Evolutionary conservation across 2,888 invertebrate genomes (phyloP).

Genomic region (Portevinia maculata): DNA sequence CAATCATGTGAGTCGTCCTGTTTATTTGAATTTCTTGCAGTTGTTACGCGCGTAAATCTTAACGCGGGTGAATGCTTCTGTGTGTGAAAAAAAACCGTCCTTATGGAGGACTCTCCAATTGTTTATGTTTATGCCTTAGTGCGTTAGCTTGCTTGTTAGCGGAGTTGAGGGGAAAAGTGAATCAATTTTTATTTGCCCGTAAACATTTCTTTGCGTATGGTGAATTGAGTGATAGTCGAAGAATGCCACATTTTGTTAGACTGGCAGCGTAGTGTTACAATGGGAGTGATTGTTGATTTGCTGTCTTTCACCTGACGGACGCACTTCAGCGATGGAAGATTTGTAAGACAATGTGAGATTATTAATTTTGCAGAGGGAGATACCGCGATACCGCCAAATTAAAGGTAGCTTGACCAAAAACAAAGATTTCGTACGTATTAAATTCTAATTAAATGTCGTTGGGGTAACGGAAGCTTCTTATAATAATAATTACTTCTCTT

Average conservation of each 20-base stretch:
- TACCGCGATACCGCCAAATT: too few species aligned
- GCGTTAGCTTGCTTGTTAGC: conserved; percentile 35
- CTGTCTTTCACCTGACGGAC: too few species aligned
- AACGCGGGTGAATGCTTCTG: conserved; percentile 28
- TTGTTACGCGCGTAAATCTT: conserved; percentile 20
- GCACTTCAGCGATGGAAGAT: too few species aligned
- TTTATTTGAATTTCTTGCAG: conserved; percentile 61
- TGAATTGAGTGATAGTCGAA: conserved; percentile 11
- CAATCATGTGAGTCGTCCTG: conserved; percentile 63
- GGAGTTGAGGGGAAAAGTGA: conserved; percentile 1
- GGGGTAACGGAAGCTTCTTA: too few species aligned
- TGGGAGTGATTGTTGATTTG: not conserved
- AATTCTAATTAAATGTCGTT: too few species aligned
- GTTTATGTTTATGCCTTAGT: conserved; percentile 67
- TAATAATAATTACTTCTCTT: too few species aligned
- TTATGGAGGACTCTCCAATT: conserved; percentile 39
- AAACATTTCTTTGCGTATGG: conserved; percentile 36
- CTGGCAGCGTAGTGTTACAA: not conserved
- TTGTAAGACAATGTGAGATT: too few species aligned
- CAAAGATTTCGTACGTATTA: too few species aligned
- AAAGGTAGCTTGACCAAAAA: too few species aligned
- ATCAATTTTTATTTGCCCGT: conserved; percentile 41
- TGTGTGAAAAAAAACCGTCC: conserved; percentile 19
- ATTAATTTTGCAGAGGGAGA: too few species aligned
- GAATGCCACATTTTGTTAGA: too few species aligned